Evolutionary conservation across 2,888 invertebrate genomes (phyloP).

Genomic region (Resseliella maxima): DNA sequence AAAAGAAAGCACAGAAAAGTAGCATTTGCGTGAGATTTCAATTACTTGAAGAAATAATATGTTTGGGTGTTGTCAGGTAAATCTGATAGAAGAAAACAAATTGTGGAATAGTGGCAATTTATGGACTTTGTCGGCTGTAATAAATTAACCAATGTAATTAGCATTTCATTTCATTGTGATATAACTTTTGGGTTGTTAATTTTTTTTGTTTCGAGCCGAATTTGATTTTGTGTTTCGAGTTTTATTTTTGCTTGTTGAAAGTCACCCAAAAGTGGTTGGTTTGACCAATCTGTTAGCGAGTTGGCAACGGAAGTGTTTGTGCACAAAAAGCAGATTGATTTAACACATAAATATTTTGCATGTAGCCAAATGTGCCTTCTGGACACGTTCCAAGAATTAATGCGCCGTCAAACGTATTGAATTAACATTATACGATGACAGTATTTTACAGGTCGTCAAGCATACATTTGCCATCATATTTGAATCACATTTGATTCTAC

Average conservation of each 20-base stretch:
- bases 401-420: conserved; percentile 41
- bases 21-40: not conserved
- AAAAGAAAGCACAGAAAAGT: not conserved
- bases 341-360: conserved; percentile 15
- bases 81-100: conserved; percentile 31
- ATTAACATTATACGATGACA: conserved; percentile 25
- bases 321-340: not conserved
- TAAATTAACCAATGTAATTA: conserved; percentile 33
- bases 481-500: not conserved
- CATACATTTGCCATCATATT: not conserved
- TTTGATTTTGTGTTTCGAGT: not conserved
- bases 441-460: not conserved
- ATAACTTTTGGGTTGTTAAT: not conserved
- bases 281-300: not conserved
- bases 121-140: not conserved
- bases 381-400: conserved; percentile 4
- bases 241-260: not conserved
- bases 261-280: not conserved
- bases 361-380: not conserved
- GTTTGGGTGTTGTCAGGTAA: not conserved
- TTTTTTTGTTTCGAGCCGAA: not conserved
- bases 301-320: not conserved
- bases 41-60: not conserved
- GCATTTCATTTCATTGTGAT: conserved; percentile 10
- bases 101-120: conserved; percentile 23